Evolutionary conservation across 2,797 vertebrate species (phyloP).

Genomic region (Ibycter americanus): DNA sequence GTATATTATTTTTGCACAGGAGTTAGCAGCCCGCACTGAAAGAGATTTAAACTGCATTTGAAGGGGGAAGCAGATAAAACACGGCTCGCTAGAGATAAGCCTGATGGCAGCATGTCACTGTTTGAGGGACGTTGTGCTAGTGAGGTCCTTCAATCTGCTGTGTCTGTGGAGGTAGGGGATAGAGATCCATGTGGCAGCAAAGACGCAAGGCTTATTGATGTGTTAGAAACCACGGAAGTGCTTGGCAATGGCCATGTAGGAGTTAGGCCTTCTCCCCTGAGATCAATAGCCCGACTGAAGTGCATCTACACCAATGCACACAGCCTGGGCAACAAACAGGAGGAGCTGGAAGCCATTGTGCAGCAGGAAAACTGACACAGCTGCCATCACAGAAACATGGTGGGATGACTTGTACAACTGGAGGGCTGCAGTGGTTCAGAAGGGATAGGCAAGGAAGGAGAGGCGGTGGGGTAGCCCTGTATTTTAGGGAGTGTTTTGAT

Average conservation of each 20-base stretch:
- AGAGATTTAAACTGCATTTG: neutral
- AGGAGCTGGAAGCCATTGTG: neutral
- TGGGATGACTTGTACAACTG: neutral
- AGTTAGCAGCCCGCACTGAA: neutral
- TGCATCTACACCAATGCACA: neutral
- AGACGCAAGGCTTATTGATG: too few relatives aligned
- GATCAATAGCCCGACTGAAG: neutral
- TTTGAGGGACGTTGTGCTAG: too few relatives aligned
- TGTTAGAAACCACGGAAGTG: too few relatives aligned
- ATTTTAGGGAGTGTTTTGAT: too few relatives aligned
- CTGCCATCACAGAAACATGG: neutral
- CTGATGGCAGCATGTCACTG: too few relatives aligned
- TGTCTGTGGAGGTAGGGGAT: too few relatives aligned
- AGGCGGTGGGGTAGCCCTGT: too few relatives aligned
- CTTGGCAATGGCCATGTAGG: too few relatives aligned
- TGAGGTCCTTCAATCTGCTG: too few relatives aligned
- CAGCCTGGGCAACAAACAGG: neutral
- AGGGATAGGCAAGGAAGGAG: too few relatives aligned
- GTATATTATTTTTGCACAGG: neutral
- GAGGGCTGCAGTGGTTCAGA: neutral
- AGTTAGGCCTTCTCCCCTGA: neutral
- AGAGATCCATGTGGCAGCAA: too few relatives aligned
- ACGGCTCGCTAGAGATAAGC: too few relatives aligned
- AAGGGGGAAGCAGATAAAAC: neutral
- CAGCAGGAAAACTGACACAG: neutral